Conservation (phyloP, 92 coral and sea anemone species). For the Virgularia gustaviana region DNA sequence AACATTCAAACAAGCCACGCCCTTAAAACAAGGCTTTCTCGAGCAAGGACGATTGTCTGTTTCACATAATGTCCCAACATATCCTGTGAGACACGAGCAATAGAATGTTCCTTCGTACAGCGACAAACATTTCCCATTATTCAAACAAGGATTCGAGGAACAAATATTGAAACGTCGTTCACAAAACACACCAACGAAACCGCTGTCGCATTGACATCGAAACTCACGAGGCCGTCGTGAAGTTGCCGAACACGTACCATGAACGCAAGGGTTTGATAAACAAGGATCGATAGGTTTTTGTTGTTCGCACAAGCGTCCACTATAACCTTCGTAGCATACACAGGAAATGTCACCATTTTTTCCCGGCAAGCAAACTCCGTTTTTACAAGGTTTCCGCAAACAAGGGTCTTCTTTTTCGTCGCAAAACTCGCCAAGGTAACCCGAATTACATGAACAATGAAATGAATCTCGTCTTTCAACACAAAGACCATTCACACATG, state of each 20-base stretch:
- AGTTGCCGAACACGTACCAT: slow-evolving; percentile 53
- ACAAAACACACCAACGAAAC: slow-evolving; percentile 50
- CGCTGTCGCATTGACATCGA: slow-evolving; percentile 50
- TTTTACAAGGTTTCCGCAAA: slow-evolving; percentile 63
- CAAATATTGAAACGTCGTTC: slow-evolving; percentile 27
- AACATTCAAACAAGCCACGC: slow-evolving; percentile 53
- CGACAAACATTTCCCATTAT: slow-evolving; percentile 37
- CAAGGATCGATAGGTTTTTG: slow-evolving; percentile 56
- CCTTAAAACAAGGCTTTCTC: slow-evolving; percentile 57
- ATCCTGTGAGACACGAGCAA: slow-evolving; percentile 62
- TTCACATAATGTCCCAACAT: slow-evolving; percentile 61
- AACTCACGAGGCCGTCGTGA: slow-evolving; percentile 25
- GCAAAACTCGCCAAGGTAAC: slow-evolving; percentile 62
- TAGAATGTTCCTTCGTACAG: slow-evolving; percentile 28
- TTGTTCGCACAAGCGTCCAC: slow-evolving; percentile 57
- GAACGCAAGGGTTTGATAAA: slow-evolving; percentile 50
- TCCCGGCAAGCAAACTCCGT: slow-evolving; percentile 54
- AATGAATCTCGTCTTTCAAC: slow-evolving; percentile 49
- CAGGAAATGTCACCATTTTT: slow-evolving; percentile 49
- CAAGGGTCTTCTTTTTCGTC: slow-evolving; percentile 56
- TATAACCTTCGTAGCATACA: slow-evolving; percentile 51
- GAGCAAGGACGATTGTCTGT: slow-evolving; percentile 46
- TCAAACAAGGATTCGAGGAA: slow-evolving; percentile 47
- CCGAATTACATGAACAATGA: slow-evolving; percentile 57
- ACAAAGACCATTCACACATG: slow-evolving; percentile 70